Evolutionary conservation across 2,797 vertebrate species (phyloP).

Genomic region (Dendrocincla fuliginosa): DNA sequence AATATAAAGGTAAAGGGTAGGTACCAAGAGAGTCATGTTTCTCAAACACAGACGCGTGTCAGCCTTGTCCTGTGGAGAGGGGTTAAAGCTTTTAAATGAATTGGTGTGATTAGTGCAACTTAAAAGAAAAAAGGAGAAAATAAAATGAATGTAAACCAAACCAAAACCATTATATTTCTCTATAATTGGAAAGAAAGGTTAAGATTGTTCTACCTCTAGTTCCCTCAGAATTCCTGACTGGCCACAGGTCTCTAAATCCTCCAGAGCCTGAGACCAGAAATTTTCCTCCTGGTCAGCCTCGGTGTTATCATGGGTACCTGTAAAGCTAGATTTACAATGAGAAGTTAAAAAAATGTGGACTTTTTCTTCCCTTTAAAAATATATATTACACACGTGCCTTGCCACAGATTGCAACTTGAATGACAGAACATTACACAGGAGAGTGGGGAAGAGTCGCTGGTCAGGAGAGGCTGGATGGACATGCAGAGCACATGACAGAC

Average conservation of each 20-base stretch:
- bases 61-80: constrained; percentile 93
- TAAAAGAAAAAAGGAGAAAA: constrained; percentile 58
- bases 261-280: constrained; percentile 98
- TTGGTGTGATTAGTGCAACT: constrained; percentile 76
- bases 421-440: neutral
- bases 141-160: constrained; percentile 69
- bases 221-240: constrained; percentile 97
- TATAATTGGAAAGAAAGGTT: constrained; percentile 59
- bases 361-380: neutral
- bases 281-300: constrained; percentile 97
- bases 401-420: constrained; percentile 5
- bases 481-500: constrained; percentile 10
- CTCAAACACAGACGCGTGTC: constrained; percentile 90
- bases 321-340: constrained; percentile 81
- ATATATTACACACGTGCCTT: constrained; percentile 20
- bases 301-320: constrained; percentile 85
- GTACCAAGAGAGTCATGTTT: constrained; percentile 93
- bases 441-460: neutral
- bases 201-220: constrained; percentile 86
- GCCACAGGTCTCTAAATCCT: constrained; percentile 97
- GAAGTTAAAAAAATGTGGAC: constrained; percentile 34
- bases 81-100: constrained; percentile 85
- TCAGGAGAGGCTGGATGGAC: neutral
- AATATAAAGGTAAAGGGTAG: constrained; percentile 83
- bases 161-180: constrained; percentile 54